A percentile compares a stretch with the other conserved stretches of the same genome.
Conservation (phyloP, 2,797 vertebrate species). For the Megalops cyprinoides region DNA sequence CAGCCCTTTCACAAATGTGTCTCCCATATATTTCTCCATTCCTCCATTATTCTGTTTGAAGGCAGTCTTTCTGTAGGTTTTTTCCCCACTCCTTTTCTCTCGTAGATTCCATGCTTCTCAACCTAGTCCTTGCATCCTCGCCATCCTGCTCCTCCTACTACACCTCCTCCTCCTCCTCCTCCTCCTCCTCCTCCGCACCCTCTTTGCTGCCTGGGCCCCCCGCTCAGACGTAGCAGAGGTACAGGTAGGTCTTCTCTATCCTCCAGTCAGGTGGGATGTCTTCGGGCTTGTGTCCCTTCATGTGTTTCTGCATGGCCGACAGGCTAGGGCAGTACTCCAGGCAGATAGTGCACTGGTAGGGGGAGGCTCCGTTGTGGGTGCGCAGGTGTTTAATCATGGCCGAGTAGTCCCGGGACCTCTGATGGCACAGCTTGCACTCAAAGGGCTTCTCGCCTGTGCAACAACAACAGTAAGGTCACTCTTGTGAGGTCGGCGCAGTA, state of each 20-base stretch:
- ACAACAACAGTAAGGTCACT: neutral
- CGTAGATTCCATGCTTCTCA: conserved; percentile 35
- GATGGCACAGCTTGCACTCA: conserved; percentile 98
- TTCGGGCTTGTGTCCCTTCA: conserved; percentile 97
- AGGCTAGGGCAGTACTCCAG: conserved; percentile 98
- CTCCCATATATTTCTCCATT: conserved; percentile 60
- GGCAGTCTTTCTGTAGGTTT: conserved; percentile 33
- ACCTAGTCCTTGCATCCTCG: conserved; percentile 25
- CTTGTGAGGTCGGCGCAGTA: neutral
- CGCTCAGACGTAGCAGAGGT: conserved; percentile 88
- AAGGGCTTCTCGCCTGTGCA: conserved; percentile 96
- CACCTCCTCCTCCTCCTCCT: conserved; percentile 36
- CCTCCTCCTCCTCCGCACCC: conserved; percentile 40
- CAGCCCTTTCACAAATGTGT: conserved; percentile 44
- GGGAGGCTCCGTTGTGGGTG: conserved; percentile 96
- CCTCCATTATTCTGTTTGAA: conserved; percentile 17
- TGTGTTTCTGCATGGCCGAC: conserved; percentile 99
- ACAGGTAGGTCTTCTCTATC: conserved; percentile 99
- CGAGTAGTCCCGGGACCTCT: conserved; percentile 96
- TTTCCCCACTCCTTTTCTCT: conserved; percentile 34
- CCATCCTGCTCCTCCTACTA: conserved; percentile 50
- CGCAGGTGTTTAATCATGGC: conserved; percentile 99
- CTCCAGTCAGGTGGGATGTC: conserved; percentile 98
- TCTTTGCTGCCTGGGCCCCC: neutral
- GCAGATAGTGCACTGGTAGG: conserved; percentile 99